A percentile compares a stretch with the other conserved stretches of the same genome.
phyloP scores from a whole-genome alignment of 2,113 vertebrate species.

The Cyprinodon brontotheroides region DNA sequence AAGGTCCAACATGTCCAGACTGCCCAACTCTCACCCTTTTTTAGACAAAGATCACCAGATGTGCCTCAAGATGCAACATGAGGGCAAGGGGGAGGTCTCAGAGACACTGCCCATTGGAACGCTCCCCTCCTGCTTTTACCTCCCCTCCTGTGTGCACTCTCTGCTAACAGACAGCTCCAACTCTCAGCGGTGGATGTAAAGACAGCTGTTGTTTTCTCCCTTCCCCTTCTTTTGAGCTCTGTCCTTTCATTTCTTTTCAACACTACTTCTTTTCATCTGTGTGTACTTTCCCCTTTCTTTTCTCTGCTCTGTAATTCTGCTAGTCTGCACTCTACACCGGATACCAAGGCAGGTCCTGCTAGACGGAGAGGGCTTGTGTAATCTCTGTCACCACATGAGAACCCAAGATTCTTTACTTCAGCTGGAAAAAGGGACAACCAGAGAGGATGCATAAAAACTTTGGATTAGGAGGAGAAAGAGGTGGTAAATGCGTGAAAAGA shows the following conservation, averaged over 20 bases:
- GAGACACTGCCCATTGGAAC: constrained; percentile 42
- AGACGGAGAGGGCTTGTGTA: constrained; percentile 61
- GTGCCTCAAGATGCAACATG: constrained; percentile 56
- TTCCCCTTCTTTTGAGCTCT: constrained; percentile 24
- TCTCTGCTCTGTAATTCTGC: constrained; percentile 41
- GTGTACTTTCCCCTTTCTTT: constrained; percentile 39
- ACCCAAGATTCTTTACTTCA: constrained; percentile 31
- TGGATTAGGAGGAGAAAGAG: constrained; percentile 14
- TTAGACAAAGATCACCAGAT: constrained; percentile 65
- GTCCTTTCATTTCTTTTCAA: constrained; percentile 22
- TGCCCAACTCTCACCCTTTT: constrained; percentile 36
- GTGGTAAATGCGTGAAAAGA: constrained; percentile 29
- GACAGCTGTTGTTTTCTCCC: constrained; percentile 53
- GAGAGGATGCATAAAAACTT: constrained; percentile 17
- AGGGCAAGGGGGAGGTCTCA: constrained; percentile 61
- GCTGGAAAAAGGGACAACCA: constrained; percentile 30
- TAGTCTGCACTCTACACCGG: constrained; percentile 36
- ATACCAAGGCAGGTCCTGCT: constrained; percentile 57
- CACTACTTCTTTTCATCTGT: constrained; percentile 53
- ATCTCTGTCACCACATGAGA: constrained; percentile 61
- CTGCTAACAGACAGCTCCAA: constrained; percentile 59
- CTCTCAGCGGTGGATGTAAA: constrained; percentile 51
- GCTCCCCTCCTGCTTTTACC: constrained; percentile 33
- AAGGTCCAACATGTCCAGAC: constrained; percentile 4
- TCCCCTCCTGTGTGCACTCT: constrained; percentile 37